Evolutionary conservation across 2,113 vertebrate species (phyloP).

Genomic region (Tapirus terrestris): DNA sequence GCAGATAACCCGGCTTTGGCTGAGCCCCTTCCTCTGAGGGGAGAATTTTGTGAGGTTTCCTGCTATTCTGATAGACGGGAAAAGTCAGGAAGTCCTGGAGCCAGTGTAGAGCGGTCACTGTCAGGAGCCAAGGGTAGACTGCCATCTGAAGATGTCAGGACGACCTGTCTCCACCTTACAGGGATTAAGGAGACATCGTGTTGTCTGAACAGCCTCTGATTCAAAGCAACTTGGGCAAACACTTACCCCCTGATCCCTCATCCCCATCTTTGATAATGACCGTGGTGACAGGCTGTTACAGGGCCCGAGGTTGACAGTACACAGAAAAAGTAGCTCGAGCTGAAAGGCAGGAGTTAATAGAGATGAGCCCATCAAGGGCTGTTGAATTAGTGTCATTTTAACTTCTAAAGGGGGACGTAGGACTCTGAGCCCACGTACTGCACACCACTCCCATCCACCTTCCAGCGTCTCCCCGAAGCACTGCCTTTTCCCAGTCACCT

Average conservation of each 20-base stretch:
- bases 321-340: not conserved
- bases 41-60: not conserved
- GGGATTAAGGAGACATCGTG: not conserved
- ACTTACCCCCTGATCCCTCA: fast-evolving
- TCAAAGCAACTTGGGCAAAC: not conserved
- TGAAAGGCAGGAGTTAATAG: not conserved
- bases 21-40: not conserved
- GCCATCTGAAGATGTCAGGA: not conserved
- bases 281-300: not conserved
- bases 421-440: fast-evolving
- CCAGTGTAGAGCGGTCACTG: fast-evolving
- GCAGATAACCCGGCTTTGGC: too few species aligned
- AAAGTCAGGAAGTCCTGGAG: not conserved
- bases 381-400: not conserved
- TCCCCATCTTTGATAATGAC: not conserved
- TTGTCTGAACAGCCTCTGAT: not conserved
- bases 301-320: not conserved
- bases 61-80: not conserved
- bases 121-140: not conserved
- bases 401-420: not conserved
- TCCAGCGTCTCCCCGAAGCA: not conserved
- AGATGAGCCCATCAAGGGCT: not conserved
- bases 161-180: not conserved
- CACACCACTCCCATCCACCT: fast-evolving
- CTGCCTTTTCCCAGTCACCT: not conserved